Evolutionary conservation across 2,113 vertebrate species (phyloP).

Genomic region (Etia nguti): DNA sequence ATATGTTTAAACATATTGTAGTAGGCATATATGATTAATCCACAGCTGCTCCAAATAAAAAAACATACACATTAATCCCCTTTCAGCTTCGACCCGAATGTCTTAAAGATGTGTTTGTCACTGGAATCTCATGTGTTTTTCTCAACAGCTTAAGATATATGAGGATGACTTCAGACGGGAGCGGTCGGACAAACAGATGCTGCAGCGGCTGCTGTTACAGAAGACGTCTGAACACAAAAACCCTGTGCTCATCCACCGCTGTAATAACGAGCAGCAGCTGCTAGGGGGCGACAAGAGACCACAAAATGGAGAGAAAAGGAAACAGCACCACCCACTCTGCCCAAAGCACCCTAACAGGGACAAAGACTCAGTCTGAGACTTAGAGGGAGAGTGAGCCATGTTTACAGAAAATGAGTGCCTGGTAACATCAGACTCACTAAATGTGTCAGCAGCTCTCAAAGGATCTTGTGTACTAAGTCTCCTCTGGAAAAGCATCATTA

Average conservation of each 20-base stretch:
- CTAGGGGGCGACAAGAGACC: slow-evolving; percentile 41
- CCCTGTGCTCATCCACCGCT: slow-evolving; percentile 70
- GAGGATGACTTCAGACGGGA: slow-evolving; percentile 78
- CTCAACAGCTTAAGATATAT: slow-evolving; percentile 74
- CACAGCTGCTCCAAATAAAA: neutral
- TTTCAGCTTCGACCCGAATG: neutral
- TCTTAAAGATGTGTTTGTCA: neutral
- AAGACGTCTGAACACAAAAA: slow-evolving; percentile 49
- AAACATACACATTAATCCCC: neutral
- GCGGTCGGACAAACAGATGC: slow-evolving; percentile 74
- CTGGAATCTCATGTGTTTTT: neutral
- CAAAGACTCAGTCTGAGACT: slow-evolving; percentile 24
- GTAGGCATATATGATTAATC: neutral
- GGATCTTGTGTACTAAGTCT: neutral
- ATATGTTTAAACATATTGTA: neutral
- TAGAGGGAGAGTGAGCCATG: neutral
- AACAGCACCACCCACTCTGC: slow-evolving; percentile 48
- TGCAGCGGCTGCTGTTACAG: slow-evolving; percentile 74
- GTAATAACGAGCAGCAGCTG: slow-evolving; percentile 66
- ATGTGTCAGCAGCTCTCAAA: neutral
- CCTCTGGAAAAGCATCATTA: neutral
- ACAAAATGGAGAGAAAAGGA: slow-evolving; percentile 26
- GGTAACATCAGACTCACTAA: neutral
- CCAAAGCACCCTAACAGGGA: slow-evolving; percentile 52
- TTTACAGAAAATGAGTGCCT: neutral